phyloP scores from a whole-genome alignment of 2,113 vertebrate species.

The Coreoperca whiteheadi region DNA sequence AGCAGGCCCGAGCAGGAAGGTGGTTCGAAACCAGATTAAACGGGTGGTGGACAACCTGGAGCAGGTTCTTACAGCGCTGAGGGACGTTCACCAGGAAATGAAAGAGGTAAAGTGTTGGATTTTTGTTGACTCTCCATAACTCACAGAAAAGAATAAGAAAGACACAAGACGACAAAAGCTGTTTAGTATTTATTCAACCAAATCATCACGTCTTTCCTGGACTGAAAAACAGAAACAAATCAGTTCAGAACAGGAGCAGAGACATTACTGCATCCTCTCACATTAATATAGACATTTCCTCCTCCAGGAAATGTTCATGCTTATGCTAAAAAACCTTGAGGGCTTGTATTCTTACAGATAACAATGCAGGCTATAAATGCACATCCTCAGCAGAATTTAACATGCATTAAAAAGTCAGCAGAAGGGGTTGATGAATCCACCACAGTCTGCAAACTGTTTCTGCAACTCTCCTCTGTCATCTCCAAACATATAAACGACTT shows the following conservation, averaged over 20 bases:
- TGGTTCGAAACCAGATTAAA: constrained; percentile 83
- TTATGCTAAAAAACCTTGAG: constrained; percentile 43
- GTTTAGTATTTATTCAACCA: background rate
- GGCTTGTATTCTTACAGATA: constrained; percentile 45
- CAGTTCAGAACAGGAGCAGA: background rate
- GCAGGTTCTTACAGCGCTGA: constrained; percentile 82
- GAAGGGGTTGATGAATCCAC: constrained; percentile 35
- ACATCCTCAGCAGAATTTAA: constrained; percentile 68
- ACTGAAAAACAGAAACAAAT: constrained; percentile 12
- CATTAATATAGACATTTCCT: constrained; percentile 33
- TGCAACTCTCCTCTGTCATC: constrained; percentile 34
- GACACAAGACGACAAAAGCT: background rate
- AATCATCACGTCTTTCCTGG: constrained; percentile 11
- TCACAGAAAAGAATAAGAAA: background rate
- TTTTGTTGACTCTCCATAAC: constrained; percentile 11
- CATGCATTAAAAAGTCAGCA: constrained; percentile 67
- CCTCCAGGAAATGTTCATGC: constrained; percentile 40
- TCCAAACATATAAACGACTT: constrained; percentile 17
- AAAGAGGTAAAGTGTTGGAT: constrained; percentile 81
- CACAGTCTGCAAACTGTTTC: constrained; percentile 45
- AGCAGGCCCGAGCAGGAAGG: constrained; percentile 59
- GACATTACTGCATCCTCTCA: constrained; percentile 18
- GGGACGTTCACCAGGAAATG: constrained; percentile 87
- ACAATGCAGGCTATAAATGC: constrained; percentile 54
- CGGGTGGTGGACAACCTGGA: constrained; percentile 84